phyloP scores from a whole-genome alignment of 2,113 vertebrate genomes.

The Haplochromis vanheusdeni region DNA sequence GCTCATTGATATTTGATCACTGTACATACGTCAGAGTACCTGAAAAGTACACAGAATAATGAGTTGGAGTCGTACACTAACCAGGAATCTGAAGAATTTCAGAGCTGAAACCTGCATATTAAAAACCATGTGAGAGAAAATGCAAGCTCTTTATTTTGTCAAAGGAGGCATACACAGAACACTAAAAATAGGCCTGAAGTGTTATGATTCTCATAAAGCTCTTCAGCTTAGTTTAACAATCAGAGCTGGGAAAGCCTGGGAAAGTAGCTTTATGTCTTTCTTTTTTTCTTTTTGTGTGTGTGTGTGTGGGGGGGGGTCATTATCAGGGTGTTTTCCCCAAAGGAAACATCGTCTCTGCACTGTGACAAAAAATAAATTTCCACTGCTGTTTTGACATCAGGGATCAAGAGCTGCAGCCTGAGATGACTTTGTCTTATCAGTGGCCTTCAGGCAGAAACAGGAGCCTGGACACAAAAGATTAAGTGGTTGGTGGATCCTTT shows the following conservation, averaged over 20 bases:
- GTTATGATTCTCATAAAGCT: neutral
- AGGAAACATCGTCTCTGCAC: slow-evolving; percentile 36
- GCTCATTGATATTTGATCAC: slow-evolving; percentile 1
- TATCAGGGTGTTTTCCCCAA: slow-evolving; percentile 52
- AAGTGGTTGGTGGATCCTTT: neutral
- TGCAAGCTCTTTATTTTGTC: neutral
- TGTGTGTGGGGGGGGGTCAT: neutral
- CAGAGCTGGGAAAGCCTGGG: neutral
- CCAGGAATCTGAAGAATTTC: slow-evolving; percentile 27
- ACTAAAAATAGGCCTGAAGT: slow-evolving; percentile 40
- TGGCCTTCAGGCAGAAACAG: slow-evolving; percentile 18
- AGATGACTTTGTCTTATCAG: slow-evolving; percentile 38
- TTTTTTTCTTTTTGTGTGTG: fast-evolving
- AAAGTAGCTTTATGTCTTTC: slow-evolving; percentile 8
- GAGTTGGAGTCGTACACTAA: neutral
- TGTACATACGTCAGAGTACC: neutral
- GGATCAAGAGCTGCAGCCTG: slow-evolving; percentile 21
- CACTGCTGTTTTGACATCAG: slow-evolving; percentile 15
- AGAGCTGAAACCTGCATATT: neutral
- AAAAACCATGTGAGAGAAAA: neutral
- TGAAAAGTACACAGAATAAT: slow-evolving; percentile 16
- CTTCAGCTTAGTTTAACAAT: slow-evolving; percentile 13
- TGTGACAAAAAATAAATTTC: slow-evolving; percentile 8
- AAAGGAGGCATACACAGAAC: neutral
- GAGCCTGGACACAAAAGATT: neutral